Evolutionary conservation across 2,113 vertebrate genomes (phyloP), one percentile per base, ranked within the genome.

Genomic region (Poeciliopsis retropinna): DNA sequence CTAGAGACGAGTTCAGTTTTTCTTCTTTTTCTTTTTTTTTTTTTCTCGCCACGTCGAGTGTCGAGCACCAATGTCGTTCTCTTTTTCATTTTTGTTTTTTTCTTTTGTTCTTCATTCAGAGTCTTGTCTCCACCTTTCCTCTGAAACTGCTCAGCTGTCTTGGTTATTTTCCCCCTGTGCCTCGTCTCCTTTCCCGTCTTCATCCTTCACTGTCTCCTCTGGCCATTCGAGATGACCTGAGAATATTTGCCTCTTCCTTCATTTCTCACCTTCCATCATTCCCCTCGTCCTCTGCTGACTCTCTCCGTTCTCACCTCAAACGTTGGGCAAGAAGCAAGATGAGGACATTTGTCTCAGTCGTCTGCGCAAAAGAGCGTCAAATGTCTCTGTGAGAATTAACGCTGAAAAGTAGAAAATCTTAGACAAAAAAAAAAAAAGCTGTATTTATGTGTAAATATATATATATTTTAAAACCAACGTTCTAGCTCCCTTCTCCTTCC

Each of bases 111-210:
- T 66, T 37, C 7, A 34, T 34, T 41, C 0, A 34, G 1, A 27
- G n/a, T 22, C 29, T 60, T 68, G 22, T n/a, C 25, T 54, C 14
- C 25, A 19, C 3, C 12, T 41, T 57, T n/a, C 25, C 37, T 9
- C 25, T n/a, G 51, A n/a, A 57, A 57, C 5, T 3, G 19, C 51
- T 11, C 51, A 57, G 22, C 19, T 14, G 30, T 64, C 10, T 64
- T 10, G 2, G 0, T 34, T 32, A 10, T 37, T 14, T 27, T 10
- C 10, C 39, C 15, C 27, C 10, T 3, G 4, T 54, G 25, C 12
- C 57, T 19, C 29, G 30, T 31, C 12, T 47, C 31, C 0, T 4
- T 61, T 7, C 31, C n/a, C 28, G 1, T 44, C 32, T 6, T 51
- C 17, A 28, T 4, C n/a, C 22, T 3, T n/a, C 25, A 9, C 51